Percentiles rank a stretch among this genome's conserved stretches.
phyloP scores from a whole-genome alignment of 2,888 invertebrate species.

The Drosophila recens region DNA sequence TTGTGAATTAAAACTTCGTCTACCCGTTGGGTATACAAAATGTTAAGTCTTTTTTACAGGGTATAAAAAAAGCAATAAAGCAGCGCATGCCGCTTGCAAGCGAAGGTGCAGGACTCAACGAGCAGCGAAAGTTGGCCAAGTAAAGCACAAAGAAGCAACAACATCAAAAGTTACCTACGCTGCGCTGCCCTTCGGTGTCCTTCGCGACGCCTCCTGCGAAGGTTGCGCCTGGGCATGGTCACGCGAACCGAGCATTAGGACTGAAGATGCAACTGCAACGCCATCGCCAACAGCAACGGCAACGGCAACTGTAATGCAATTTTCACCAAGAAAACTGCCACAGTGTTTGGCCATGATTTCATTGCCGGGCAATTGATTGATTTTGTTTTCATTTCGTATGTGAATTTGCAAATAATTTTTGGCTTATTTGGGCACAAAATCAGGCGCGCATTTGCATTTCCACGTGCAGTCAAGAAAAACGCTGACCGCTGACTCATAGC shows the following conservation, averaged over 20 bases:
- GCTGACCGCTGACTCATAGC: constrained; percentile 20
- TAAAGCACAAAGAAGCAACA: constrained; percentile 17
- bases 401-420: not conserved
- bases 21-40: not conserved
- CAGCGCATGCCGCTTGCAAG: constrained; percentile 33
- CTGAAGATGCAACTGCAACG: constrained; percentile 23
- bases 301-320: constrained; percentile 5
- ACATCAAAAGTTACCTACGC: constrained; percentile 12
- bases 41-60: constrained; percentile 1
- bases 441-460: constrained; percentile 62
- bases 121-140: constrained; percentile 57
- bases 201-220: constrained; percentile 65
- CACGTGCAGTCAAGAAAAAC: constrained; percentile 35
- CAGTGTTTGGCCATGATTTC: constrained; percentile 48
- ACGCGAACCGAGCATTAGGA: constrained; percentile 30
- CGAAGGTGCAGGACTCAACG: constrained; percentile 36
- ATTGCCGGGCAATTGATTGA: constrained; percentile 23
- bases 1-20: not conserved
- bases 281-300: not conserved
- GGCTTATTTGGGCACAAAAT: constrained; percentile 25
- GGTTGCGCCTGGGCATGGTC: constrained; percentile 67
- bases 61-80: constrained; percentile 28
- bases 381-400: constrained; percentile 11
- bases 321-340: constrained; percentile 3
- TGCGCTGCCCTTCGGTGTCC: constrained; percentile 51